Evolutionary conservation across 1,140 invertebrate genomes (phyloP), one percentile per base, ranked within the genome.

Genomic region (Cotesia typhae): DNA sequence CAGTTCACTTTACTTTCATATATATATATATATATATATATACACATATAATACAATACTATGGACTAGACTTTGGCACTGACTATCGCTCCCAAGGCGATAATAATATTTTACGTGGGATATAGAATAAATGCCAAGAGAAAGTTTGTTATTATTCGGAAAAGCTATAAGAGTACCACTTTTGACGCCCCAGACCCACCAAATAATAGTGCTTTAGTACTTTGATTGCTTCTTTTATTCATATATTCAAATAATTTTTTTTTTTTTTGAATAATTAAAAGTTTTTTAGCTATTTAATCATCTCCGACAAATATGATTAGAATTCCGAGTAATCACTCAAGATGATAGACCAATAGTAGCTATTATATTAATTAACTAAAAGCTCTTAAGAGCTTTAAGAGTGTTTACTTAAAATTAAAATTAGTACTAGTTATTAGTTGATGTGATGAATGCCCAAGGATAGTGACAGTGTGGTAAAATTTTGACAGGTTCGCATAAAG

Each of bases 381-480:
- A 3, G 28, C 28, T 28, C 28, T 28, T 28, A 28, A 17, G 17
- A 17, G 28, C 28, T 28, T 17, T 1, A 17, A 17, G 17, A 3
- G 28, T 3, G 28, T 28, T 28, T 28, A 28, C 28, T 28, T 28
- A 2, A 28, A 28, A 28, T 28, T 28, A 28, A 28, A 28, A 61
- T 28, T 10, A 28, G 28, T 61, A 35, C 4, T 35, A 60, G 59
- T 60, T 9, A 60, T 35, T 61, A 36, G 20, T 12, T 57, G 59
- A 61, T 61, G 10, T 10, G 17, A 28, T 28, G 10, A 35, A 9
- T 10, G 41, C 6, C 41, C 6, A 10, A 47, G 41, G 41, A 35
- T 63, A 52, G 59, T 53, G 52, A 52, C 52, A 36, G 52, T 14
- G 71, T 69, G 74, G 76, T 77, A 81, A 82, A 83, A 81, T 75